Percentiles rank a stretch among this genome's conserved stretches.
Conservation (phyloP, 2,113 vertebrate genomes). For the Xenopus laevis region DNA sequence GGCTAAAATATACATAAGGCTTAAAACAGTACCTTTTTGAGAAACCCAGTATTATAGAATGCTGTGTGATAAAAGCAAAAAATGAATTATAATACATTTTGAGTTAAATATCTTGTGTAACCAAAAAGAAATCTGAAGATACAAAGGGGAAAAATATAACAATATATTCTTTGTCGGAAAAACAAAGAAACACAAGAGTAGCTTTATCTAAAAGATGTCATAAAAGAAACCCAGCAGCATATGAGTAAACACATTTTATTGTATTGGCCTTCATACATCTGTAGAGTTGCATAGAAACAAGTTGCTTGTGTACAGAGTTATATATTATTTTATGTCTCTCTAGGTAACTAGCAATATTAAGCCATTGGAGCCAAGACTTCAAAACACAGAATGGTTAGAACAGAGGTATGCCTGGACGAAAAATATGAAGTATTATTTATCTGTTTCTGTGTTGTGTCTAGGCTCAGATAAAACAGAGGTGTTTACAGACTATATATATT, state of each 20-base stretch:
- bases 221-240: neutral
- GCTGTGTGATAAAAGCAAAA: too few species aligned
- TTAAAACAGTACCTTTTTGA: too few species aligned
- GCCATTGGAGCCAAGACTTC: neutral
- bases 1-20: too few species aligned
- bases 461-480: neutral
- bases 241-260: constrained; percentile 30
- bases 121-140: too few species aligned
- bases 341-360: constrained; percentile 10
- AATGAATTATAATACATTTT: too few species aligned
- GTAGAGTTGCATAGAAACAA: constrained; percentile 7
- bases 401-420: neutral
- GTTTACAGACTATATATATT: neutral
- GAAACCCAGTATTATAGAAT: too few species aligned
- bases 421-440: neutral
- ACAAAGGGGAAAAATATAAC: too few species aligned
- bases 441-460: neutral
- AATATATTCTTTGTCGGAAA: constrained; percentile 2
- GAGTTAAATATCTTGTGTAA: too few species aligned
- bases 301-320: constrained; percentile 11
- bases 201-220: constrained; percentile 26
- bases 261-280: constrained; percentile 10
- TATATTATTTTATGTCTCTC: constrained; percentile 20
- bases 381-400: constrained; percentile 7
- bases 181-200: neutral